These are phyloP conservation scores for Eunapius fragilis DNA, from an alignment of 37 sponge, comb jelly and placozoan genomes.

Conservation along the genomic window DNA sequence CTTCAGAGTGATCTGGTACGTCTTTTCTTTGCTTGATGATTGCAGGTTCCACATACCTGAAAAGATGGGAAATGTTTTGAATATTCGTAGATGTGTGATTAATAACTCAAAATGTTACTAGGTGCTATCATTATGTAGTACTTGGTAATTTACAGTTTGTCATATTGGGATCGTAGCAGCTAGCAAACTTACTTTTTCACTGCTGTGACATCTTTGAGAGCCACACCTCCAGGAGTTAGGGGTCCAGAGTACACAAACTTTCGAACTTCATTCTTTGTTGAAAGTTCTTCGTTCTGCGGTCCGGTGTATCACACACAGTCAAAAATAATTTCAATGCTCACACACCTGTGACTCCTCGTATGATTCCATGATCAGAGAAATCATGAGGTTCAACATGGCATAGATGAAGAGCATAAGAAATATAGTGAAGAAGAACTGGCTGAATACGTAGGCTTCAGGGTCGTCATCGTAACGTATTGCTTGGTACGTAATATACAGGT, in stretches of 20 bases:
- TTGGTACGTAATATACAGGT: conserved; percentile 31
- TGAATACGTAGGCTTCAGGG: conserved; percentile 45
- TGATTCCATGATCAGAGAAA: conserved; percentile 42
- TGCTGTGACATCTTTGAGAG: conserved; percentile 43
- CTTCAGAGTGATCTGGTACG: not conserved
- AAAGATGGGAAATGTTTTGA: too few species aligned
- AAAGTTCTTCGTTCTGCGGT: conserved; percentile 17
- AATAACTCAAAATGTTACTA: too few species aligned
- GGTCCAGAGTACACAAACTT: conserved; percentile 60
- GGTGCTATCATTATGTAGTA: too few species aligned
- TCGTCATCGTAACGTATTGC: conserved; percentile 4
- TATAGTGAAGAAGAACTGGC: conserved; percentile 47
- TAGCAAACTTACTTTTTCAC: conserved; percentile 37
- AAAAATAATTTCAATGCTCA: not conserved
- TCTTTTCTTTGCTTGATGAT: not conserved
- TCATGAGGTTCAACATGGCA: conserved; percentile 61
- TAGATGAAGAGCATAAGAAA: conserved; percentile 59
- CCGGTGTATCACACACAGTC: not conserved
- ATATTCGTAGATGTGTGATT: too few species aligned
- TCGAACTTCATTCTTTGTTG: conserved; percentile 54
- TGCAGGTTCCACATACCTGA: conserved; percentile 32
- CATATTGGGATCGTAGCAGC: too few species aligned
- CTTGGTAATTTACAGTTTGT: too few species aligned
- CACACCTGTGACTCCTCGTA: conserved; percentile 54
- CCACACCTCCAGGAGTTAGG: conserved; percentile 50